Base-by-base conservation (phyloP, 1,140 invertebrate species). In the Aphaenogaster rudis region DNA sequence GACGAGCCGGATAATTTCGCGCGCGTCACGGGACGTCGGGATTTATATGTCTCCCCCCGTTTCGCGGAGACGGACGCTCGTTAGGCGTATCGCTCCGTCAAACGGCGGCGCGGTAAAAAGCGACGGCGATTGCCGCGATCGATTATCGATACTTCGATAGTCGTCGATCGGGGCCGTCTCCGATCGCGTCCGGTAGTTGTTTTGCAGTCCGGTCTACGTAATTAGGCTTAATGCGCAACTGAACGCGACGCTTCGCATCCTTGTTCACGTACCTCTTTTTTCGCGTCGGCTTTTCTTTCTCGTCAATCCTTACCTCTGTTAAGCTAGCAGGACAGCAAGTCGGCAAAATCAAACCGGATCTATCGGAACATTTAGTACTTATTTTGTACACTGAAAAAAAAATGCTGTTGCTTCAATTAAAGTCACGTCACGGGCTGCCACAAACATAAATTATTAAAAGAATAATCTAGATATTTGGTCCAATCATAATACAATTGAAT, bases 31-130 rank as follows among this genome's bases (percentile, higher is more conserved):
- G 77, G 36, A 42, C 63, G 63, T n/a, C 54, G 67, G 21, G 78
- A 81, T 84, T 84, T 84, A 84, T 84, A 48, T 15, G 2, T 84
- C 54, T 82, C 67, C 45, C 42, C 11, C 80, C 13, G 28, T 28
- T 76, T 61, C 42, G 48, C 39, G 52, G 28, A 36, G 80, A 84
- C 39, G 48, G 48, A 54, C 48, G 80, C 54, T 84, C 80, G 69
- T 84, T 84, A 84, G 54, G 69, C 69, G 69, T 76, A 84, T 84
- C 54, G 48, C 54, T 76, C 80, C 42, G 69, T 84, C 80, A 84
- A 84, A 84, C 28, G 54, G 69, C 80, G 36, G 69, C 80, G 36
- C 80, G 67, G 13, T 76, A 84, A 84, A 84, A 84, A 84, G 69
- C 54, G 54, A 84, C 67, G 54, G 67, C 69, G 54, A 74, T 74